These are phyloP conservation scores for Ctenopoma multispine DNA, from an alignment of 2,797 vertebrate species.

Conservation along the genomic window DNA sequence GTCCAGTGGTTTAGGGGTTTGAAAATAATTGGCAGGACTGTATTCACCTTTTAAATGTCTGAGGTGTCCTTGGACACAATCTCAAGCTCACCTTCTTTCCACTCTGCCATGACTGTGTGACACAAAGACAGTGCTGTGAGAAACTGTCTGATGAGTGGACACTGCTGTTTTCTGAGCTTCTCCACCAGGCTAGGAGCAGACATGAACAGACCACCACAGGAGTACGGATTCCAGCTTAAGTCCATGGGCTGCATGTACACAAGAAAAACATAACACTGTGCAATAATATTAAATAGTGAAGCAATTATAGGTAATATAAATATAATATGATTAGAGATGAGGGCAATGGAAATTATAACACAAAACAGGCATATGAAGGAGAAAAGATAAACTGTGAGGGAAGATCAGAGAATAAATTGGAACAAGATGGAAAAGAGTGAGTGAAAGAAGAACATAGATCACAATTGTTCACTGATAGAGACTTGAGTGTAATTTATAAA, in stretches of 20 bases:
- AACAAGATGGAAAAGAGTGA: not conserved
- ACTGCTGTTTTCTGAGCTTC: conserved; percentile 57
- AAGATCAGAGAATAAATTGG: not conserved
- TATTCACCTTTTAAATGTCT: not conserved
- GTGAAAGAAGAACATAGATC: not conserved
- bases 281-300: not conserved
- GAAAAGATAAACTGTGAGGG: not conserved
- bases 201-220: conserved; percentile 77
- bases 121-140: conserved; percentile 90
- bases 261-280: not conserved
- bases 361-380: not conserved
- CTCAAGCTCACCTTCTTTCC: conserved; percentile 82
- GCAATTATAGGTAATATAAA: not conserved
- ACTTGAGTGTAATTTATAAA: not conserved
- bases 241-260: conserved; percentile 76
- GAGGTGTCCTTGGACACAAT: not conserved
- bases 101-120: conserved; percentile 93
- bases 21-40: not conserved
- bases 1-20: not conserved
- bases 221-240: conserved; percentile 81
- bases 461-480: not conserved
- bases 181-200: conserved; percentile 79
- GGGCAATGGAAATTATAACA: not conserved
- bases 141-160: conserved; percentile 84
- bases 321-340: not conserved